Base-by-base conservation (phyloP, 1,140 invertebrate species). In the Liolophura sinensis region DNA sequence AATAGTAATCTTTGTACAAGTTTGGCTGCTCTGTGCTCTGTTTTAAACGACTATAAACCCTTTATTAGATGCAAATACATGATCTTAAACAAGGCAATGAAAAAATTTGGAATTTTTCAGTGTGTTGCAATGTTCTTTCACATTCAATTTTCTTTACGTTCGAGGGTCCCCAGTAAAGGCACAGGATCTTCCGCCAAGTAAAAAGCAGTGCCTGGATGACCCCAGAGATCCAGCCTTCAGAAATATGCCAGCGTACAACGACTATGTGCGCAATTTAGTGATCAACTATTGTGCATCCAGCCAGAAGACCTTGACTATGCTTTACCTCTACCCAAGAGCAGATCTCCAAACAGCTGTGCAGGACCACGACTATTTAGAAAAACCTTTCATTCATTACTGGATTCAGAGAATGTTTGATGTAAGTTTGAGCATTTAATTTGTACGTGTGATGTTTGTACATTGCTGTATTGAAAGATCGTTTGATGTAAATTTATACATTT, bases 141-240 rank as follows among this genome's bases (percentile, higher is more conserved):
- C n/a, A n/a, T n/a, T n/a, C n/a, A n/a, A n/a, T n/a, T n/a, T n/a
- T n/a, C n/a, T n/a, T n/a, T n/a, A n/a, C n/a, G n/a, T n/a, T n/a
- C n/a, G n/a, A 65, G 62, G 56, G n/a, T 65, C 62, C 52, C 67
- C 63, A 12, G 58, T 65, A 18, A 69, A 69, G 48, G 56, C 46
- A 54, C 49, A 69, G 49, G 16, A 65, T 48, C 27, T 65, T 27
- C 18, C 52, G n/a, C n/a, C 9, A 25, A 16, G 9, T 18, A 60
- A 65, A 27, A 52, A 31, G 40, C 58, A 69, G 48, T 22, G 20
- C 47, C 47, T 70, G 4, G 52, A 70, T 40, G 68, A 70, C 56
- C 68, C 68, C 22, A 14, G 68, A 25, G 64, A 64, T 4, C 51
- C 15, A 14, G 59, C 58, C 14, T 60, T 50, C 18, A 55, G 60